Percentiles rank a stretch among this genome's conserved stretches.
Conservation (phyloP, 92 coral and sea anemone species). For the Nematostella vectensis region DNA sequence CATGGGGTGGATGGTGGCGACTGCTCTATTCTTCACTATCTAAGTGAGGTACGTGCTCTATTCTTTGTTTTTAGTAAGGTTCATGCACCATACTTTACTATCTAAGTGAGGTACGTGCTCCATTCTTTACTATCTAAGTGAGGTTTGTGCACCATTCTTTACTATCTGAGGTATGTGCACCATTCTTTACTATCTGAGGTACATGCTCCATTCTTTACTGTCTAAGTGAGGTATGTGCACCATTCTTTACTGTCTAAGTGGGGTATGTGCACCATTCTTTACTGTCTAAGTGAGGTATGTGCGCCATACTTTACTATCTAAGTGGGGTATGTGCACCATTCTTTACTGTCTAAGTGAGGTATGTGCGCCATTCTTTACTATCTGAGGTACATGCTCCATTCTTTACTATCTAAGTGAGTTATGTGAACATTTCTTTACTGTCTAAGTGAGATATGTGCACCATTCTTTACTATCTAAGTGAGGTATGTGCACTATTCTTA, state of each 20-base stretch:
- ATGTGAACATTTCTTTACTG: too few species aligned
- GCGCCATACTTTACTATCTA: constrained; percentile 38
- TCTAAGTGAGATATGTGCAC: too few species aligned
- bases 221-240: constrained; percentile 64
- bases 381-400: too few species aligned
- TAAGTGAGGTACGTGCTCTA: constrained; percentile 70
- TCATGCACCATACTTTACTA: constrained; percentile 70
- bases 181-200: too few species aligned
- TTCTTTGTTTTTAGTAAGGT: too few species aligned
- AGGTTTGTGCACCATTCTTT: constrained; percentile 74
- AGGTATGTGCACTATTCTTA: constrained; percentile 53
- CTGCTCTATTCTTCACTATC: constrained; percentile 69
- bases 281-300: constrained; percentile 78
- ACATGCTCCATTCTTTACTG: constrained; percentile 71
- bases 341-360: constrained; percentile 85
- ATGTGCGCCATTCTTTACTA: too few species aligned
- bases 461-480: constrained; percentile 71
- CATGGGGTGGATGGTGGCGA: constrained; percentile 81
- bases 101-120: constrained; percentile 64
- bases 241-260: too few species aligned
- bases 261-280: constrained; percentile 74
- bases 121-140: too few species aligned
- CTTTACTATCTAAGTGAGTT: constrained; percentile 78
- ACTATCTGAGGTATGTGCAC: constrained; percentile 84
- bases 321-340: constrained; percentile 89